Evolutionary conservation across 2,888 invertebrate genomes (phyloP), one percentile per base, ranked within the genome.

Genomic region (Phlogophora meticulosa): DNA sequence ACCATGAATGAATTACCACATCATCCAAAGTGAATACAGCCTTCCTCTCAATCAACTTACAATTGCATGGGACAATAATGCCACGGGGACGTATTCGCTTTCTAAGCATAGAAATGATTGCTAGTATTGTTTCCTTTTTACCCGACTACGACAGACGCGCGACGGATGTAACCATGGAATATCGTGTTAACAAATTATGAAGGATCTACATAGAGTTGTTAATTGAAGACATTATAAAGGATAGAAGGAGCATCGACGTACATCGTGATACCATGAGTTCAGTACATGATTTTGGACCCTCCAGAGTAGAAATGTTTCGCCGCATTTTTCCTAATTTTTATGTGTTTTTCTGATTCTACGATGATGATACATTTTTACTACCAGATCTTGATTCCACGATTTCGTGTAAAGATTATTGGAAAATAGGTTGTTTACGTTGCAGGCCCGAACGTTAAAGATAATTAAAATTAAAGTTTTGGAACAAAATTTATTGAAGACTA

Each of bases 1-100:
- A n/a, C n/a, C n/a, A n/a, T n/a, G 72, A 77, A 63, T 64, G 32
- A 77, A 55, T 66, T 73, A 28, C 56, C 46, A 43, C 43, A 20
- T 38, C 13, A 22, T 58, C 36, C 22, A 43, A 42, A 17, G 34
- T 46, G 58, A 73, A 56, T 59, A 59, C 32, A 43, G 38, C 22
- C 52, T 32, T 64, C 51, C 56, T 28, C 20, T 15, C 58, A 71
- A 58, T 42, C 24, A 13, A 51, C 40, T 20, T 48, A 57, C 64
- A 52, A 52, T 59, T 77, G 51, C 22, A 53, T 2, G 34, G 52
- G 40, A 49, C 20, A 56, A 40, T 58, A 46, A 59, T 48, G 17
- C 52, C 11, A 63, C 10, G 9, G n/a, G 40, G 55, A 63, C 17
- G 34, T 28, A 43, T 59, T 72, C 36, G 20, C 46, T 74, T 59